These are phyloP conservation scores for Trichogramma dendrolimi DNA, from an alignment of 2,888 invertebrate species.

Conservation along the genomic window DNA sequence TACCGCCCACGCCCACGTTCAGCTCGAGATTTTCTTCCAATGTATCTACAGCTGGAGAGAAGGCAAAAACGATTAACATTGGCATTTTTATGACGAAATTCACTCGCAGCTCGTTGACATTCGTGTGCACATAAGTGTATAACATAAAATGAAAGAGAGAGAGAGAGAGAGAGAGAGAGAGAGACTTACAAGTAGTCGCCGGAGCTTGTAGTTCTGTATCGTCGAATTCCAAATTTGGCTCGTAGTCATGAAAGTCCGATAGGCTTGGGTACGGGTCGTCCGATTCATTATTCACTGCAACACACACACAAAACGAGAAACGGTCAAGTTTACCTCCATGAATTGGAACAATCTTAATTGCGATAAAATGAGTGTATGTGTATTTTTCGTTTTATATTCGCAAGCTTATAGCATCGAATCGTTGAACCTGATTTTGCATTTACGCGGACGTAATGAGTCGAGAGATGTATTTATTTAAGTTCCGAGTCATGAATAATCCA, in stretches of 20 bases:
- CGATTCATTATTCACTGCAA: conserved; percentile 51
- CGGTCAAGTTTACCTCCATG: too few relatives aligned
- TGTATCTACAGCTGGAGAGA: conserved; percentile 43
- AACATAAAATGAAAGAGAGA: background rate
- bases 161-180: conserved; percentile 1
- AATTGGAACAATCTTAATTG: too few relatives aligned
- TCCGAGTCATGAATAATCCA: too few relatives aligned
- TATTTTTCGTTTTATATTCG: too few relatives aligned
- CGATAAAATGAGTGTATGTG: too few relatives aligned
- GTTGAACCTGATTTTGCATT: too few relatives aligned
- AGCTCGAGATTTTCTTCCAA: conserved; percentile 50
- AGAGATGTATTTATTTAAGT: too few relatives aligned
- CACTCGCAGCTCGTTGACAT: too few relatives aligned
- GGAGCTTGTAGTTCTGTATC: conserved; percentile 81
- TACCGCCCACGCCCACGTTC: conserved; percentile 42
- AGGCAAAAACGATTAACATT: conserved; percentile 5
- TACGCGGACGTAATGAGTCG: too few relatives aligned
- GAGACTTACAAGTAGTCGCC: conserved; percentile 63
- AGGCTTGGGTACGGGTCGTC: conserved; percentile 83
- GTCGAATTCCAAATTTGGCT: conserved; percentile 94
- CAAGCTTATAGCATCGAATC: too few relatives aligned
- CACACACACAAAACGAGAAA: background rate
- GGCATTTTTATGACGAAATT: background rate
- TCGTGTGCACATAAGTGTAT: background rate
- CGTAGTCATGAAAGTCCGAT: conserved; percentile 88